Evolutionary conservation across 2,888 invertebrate species (phyloP).

Genomic region (Cephalotes varians): DNA sequence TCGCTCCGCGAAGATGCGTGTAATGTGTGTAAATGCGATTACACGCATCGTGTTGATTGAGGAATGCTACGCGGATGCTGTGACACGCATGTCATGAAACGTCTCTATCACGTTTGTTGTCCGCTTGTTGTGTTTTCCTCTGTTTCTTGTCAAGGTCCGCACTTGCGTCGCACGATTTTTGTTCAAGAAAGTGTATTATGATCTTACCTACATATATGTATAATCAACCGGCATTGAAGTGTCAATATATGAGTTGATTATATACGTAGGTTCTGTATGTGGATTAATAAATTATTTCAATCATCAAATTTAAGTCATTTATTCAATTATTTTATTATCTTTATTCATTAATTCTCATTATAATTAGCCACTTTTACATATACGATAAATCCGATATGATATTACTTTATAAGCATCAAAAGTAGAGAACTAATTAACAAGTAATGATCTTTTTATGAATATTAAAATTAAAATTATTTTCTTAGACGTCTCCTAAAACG

Average conservation of each 20-base stretch:
- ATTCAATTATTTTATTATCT: background rate
- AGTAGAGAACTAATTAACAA: background rate
- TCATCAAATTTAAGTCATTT: background rate
- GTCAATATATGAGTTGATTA: background rate
- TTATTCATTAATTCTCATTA: background rate
- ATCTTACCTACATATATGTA: background rate
- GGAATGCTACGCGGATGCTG: slow-evolving; percentile 15
- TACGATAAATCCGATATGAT: background rate
- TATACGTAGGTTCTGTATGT: background rate
- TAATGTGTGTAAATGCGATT: slow-evolving; percentile 2
- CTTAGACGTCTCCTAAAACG: background rate
- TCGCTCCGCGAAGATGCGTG: background rate
- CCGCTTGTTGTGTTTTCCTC: slow-evolving; percentile 36
- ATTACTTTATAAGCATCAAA: background rate
- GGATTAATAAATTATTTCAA: background rate
- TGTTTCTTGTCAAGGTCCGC: slow-evolving; percentile 33
- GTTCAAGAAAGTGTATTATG: background rate
- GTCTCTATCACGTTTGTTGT: slow-evolving; percentile 37
- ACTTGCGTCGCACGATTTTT: slow-evolving; percentile 19
- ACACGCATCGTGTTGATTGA: slow-evolving; percentile 7
- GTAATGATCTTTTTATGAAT: background rate
- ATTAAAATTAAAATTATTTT: background rate
- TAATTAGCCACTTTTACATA: background rate
- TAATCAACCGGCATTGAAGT: background rate
- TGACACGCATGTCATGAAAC: slow-evolving; percentile 23